Evolutionary conservation across 64 coral and sea anemone species (phyloP).

Genomic region (Actinia tenebrosa): DNA sequence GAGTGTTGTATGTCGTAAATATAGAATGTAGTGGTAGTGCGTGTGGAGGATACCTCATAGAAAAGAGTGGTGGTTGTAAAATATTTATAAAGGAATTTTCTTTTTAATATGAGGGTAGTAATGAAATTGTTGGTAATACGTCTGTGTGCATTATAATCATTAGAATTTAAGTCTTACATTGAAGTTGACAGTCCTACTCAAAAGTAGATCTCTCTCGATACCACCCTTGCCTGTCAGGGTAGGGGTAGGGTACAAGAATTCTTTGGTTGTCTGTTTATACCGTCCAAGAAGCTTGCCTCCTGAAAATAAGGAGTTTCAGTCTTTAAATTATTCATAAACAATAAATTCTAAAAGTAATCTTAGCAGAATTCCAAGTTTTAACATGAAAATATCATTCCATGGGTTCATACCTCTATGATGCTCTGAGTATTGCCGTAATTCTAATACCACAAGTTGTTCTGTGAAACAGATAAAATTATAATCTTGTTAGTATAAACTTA

Average conservation of each 20-base stretch:
- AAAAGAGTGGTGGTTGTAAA: too few relatives aligned
- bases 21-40: too few relatives aligned
- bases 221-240: slow-evolving; percentile 96
- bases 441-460: slow-evolving; percentile 3
- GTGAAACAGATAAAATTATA: background rate
- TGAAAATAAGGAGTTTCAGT: background rate
- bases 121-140: too few relatives aligned
- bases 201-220: slow-evolving; percentile 69
- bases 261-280: slow-evolving; percentile 77
- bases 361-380: background rate
- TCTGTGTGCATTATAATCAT: too few relatives aligned
- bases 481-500: background rate
- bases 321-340: background rate
- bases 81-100: too few relatives aligned
- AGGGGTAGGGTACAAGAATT: slow-evolving; percentile 88
- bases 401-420: background rate
- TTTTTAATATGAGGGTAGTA: too few relatives aligned
- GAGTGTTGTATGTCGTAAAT: too few relatives aligned
- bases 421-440: slow-evolving; percentile 9
- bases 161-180: slow-evolving; percentile 42
- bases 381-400: background rate
- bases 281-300: slow-evolving; percentile 87
- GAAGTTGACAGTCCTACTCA: slow-evolving; percentile 86
- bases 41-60: too few relatives aligned
- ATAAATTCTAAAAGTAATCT: background rate